Evolutionary conservation across 2,888 invertebrate species (phyloP).

Genomic region (Acleris literana): DNA sequence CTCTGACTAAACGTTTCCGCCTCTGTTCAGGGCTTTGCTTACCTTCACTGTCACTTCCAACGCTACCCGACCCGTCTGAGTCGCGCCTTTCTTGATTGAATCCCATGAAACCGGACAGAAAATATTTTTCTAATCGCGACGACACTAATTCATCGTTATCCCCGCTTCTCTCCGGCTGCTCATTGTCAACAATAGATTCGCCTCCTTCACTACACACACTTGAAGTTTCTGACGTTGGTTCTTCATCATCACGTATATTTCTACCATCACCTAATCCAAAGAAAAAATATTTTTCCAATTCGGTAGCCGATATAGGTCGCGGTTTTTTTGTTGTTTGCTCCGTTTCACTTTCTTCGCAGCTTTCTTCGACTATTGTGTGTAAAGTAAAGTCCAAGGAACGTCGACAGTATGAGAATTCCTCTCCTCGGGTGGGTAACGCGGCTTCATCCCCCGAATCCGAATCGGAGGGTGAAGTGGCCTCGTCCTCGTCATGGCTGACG

Average conservation of each 20-base stretch:
- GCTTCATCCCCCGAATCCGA: constrained; percentile 88
- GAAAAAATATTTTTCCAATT: constrained; percentile 95
- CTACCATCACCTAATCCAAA: constrained; percentile 91
- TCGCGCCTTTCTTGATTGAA: constrained; percentile 90
- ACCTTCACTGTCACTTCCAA: constrained; percentile 95
- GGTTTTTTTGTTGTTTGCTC: constrained; percentile 86
- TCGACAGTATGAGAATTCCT: constrained; percentile 91
- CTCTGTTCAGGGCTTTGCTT: constrained; percentile 94
- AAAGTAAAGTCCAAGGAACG: constrained; percentile 94
- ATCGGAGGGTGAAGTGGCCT: constrained; percentile 86
- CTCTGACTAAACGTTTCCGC: constrained; percentile 90
- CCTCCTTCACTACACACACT: constrained; percentile 93
- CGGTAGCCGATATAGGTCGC: constrained; percentile 90
- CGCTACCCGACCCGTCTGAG: constrained; percentile 92
- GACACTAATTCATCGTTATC: constrained; percentile 91
- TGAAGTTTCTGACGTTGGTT: constrained; percentile 91
- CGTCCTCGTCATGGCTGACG: constrained; percentile 91
- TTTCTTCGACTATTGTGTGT: constrained; percentile 97
- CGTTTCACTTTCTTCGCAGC: constrained; percentile 96
- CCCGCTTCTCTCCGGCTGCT: constrained; percentile 79
- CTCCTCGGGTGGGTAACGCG: constrained; percentile 88
- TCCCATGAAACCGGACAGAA: constrained; percentile 93
- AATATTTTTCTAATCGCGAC: constrained; percentile 94
- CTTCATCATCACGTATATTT: constrained; percentile 83
- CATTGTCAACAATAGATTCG: constrained; percentile 87